Percentiles rank a stretch among this genome's conserved stretches.
Conservation (phyloP, 1,140 invertebrate species). For the Bicyclus anynana region DNA sequence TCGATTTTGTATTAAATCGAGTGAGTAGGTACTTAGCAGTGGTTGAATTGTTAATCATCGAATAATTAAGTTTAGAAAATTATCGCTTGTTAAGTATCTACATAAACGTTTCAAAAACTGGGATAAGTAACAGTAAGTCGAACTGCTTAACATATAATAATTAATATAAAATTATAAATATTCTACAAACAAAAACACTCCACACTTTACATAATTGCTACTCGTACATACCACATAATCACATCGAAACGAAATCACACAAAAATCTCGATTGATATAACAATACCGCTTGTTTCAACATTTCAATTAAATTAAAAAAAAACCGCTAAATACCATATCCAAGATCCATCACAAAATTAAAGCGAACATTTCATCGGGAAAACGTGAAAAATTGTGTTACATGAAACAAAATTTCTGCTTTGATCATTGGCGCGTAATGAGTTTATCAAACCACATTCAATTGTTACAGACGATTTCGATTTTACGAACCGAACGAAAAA, state of each 20-base stretch:
- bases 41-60: neutral
- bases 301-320: neutral
- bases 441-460: constrained; percentile 10
- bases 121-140: no score
- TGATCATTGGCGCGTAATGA: constrained; percentile 2
- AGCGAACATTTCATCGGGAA: neutral
- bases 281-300: neutral
- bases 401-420: neutral
- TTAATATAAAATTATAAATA: no score
- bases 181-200: neutral
- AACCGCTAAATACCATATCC: neutral
- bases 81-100: no score
- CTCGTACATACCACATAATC: neutral
- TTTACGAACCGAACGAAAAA: constrained; percentile 22
- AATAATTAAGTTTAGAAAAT: no score
- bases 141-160: no score
- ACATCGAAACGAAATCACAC: neutral
- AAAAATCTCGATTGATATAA: neutral
- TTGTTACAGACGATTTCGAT: constrained; percentile 10
- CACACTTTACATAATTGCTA: neutral
- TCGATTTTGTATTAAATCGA: no score
- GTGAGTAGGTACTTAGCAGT: no score
- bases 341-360: neutral
- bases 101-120: neutral
- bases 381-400: neutral